Evolutionary conservation across 1,140 invertebrate species (phyloP), one percentile per base, ranked within the genome.

Genomic region (Vollenhovia emeryi): DNA sequence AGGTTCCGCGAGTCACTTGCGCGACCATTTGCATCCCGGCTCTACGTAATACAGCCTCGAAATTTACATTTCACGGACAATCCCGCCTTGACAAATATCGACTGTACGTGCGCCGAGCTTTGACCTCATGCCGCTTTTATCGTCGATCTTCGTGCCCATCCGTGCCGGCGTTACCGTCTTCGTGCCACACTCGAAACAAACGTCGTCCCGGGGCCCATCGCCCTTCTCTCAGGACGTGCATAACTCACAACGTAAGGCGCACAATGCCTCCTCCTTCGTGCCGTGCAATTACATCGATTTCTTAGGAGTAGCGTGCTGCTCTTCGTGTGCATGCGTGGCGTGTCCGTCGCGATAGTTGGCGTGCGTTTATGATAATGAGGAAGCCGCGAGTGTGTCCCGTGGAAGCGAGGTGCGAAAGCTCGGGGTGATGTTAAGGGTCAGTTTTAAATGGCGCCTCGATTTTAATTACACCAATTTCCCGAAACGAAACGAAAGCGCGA

Each of bases 281-380:
- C 50, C 50, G 50, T 73, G 66, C 78, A 71, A 73, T 82, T 82
- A 82, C 50, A 73, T 82, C 50, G 66, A 82, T 82, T 82, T 82
- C 50, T 59, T 73, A 43, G 36, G 78, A 43, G 36, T 69, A 57
- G 64, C 50, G 64, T 69, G 24, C 30, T 43, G 48, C 36, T 2
- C 62, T 5, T 52, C 24, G 33, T 45, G 62, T 80, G 75, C 60
- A 66, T 36, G 75, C 76, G 74, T 48, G 40, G 43, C 73, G 40
- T 68, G 76, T 68, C 15, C 33, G 24, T 69, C 33, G 62, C 62
- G 76, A 80, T 45, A 71, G 40, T n/a, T 13, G 13, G n/a, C 24
- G 21, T 80, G 48, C 57, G 57, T 84, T 84, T 76, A 84, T 52
- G 80, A 55, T 76, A 83, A 84, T 84, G 57, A 84, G 30, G 4